These are phyloP conservation scores for Norana najaformis DNA, from an alignment of 2,888 invertebrate genomes.

Conservation along the genomic window DNA sequence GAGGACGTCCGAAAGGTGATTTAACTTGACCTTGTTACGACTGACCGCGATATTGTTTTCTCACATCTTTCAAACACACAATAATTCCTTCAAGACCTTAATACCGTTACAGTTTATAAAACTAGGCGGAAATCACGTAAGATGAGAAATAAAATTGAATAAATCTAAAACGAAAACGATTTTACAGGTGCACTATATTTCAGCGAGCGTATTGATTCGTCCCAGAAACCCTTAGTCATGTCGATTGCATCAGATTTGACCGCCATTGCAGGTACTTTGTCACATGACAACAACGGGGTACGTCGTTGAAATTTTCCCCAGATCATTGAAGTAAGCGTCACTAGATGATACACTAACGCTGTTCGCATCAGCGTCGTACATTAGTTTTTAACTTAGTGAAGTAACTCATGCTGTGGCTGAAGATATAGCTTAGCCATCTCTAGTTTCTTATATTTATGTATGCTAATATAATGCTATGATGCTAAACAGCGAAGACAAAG, in stretches of 20 bases:
- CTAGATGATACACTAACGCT: too few species aligned
- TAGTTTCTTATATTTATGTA: neutral
- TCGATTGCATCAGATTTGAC: constrained; percentile 18
- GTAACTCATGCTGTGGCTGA: too few species aligned
- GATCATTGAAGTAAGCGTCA: neutral
- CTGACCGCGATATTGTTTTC: neutral
- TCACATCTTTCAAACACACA: neutral
- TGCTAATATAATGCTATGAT: neutral
- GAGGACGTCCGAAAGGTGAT: neutral
- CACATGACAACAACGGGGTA: neutral
- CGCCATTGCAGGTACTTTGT: neutral
- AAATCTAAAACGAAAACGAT: neutral
- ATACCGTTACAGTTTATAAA: neutral
- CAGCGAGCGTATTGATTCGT: neutral
- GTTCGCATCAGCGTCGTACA: neutral
- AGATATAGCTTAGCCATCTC: too few species aligned
- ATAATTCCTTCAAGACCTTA: neutral
- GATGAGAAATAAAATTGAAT: neutral
- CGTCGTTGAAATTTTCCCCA: neutral
- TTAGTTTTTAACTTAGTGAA: too few species aligned
- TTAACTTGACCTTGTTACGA: neutral
- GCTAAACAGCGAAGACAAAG: too few species aligned
- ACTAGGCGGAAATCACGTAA: neutral
- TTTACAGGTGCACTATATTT: neutral
- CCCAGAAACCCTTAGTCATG: neutral